Base-by-base conservation (phyloP, 2,888 invertebrate species). In the Mellilla xanthometata region DNA sequence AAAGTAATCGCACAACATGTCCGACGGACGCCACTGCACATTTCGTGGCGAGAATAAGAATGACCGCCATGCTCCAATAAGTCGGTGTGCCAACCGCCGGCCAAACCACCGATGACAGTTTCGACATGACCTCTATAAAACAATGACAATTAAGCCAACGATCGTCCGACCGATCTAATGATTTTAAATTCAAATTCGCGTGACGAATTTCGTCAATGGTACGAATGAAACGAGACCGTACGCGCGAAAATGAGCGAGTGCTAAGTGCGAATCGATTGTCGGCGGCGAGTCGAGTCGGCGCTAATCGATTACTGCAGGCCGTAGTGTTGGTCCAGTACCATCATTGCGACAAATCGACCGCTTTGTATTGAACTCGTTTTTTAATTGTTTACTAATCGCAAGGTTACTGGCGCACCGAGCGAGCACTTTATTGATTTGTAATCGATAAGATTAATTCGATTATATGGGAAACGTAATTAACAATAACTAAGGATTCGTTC, bases 31-130 rank as follows among this genome's bases (percentile, higher is more conserved):
- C 53, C 57, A 63, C 61, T 62, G 66, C 63, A 62, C 64, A 69
- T 68, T 69, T 71, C 83, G 82, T 82, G 85, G 75, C 70, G 56
- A 60, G 85, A 82, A 84, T 86, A 74, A 80, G 77, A 78, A 81
- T 80, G 60, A 71, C 65, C 62, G 76, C 68, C 67, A 79, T 78
- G 87, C 84, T 87, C 87, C 86, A 87, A 83, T 87, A 87, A 88
- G 72, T 74, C 67, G 76, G 71, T 84, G 74, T 73, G 77, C 77
- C 77, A 86, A 87, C 75, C 50, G 42, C 2, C 24, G 24, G 8
- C 52, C 60, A 61, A 63, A 63, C 62, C 63, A 54, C 60, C 58
- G 72, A 62, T 75, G 79, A 78, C 80, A 76, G 68, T 87, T 84
- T 76, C 85, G 73, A 80, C 82, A 83, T 62, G 62, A 62, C 67